Evolutionary conservation across 2,797 vertebrate genomes (phyloP).

Genomic region (Falco berigora): DNA sequence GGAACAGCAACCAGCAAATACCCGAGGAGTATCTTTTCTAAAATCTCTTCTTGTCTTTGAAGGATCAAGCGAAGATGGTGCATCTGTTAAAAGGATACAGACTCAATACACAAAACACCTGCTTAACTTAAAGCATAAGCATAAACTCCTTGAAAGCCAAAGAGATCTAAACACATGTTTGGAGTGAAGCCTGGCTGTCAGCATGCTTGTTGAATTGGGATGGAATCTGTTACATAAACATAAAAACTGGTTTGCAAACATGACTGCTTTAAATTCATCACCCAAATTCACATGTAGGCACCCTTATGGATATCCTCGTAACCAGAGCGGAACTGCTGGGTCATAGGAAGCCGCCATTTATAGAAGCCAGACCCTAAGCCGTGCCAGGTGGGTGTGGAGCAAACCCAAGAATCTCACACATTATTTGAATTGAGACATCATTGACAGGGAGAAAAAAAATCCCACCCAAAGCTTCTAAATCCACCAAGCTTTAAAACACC

Average conservation of each 20-base stretch:
- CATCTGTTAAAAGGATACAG: background rate
- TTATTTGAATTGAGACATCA: constrained; percentile 47
- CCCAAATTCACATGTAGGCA: background rate
- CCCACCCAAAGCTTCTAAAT: constrained; percentile 43
- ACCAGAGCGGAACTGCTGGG: background rate
- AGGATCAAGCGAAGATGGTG: background rate
- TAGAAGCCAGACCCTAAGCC: constrained; percentile 1
- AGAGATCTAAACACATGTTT: background rate
- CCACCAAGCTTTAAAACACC: constrained; percentile 14
- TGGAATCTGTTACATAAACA: background rate
- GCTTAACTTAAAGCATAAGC: background rate
- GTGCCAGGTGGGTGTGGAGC: background rate
- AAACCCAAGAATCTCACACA: constrained; percentile 39
- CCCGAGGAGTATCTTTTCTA: accelerated
- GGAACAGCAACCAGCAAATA: background rate
- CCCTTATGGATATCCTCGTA: background rate
- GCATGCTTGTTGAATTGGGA: background rate
- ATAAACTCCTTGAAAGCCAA: background rate
- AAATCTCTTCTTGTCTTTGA: background rate
- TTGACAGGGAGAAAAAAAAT: constrained; percentile 22
- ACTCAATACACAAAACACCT: background rate
- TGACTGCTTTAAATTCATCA: background rate
- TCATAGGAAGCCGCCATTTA: constrained; percentile 22
- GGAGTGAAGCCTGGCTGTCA: background rate
- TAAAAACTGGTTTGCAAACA: background rate